A percentile compares a stretch with the other conserved stretches of the same genome.
Evolutionary conservation across 2,797 vertebrate species (phyloP).

Genomic region (Carcharodon carcharias): DNA sequence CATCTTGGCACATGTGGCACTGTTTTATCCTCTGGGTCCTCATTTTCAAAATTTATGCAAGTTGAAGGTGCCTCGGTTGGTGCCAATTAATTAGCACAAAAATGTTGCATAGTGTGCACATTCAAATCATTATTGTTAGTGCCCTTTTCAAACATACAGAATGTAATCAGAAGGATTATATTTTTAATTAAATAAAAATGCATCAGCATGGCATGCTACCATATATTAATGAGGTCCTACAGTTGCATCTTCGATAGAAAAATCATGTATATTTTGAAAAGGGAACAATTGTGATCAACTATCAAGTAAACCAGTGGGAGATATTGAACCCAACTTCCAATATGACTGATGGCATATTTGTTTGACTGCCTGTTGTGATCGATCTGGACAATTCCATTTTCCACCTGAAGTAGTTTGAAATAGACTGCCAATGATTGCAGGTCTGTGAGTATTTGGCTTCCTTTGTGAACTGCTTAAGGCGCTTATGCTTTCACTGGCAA

Average conservation of each 20-base stretch:
- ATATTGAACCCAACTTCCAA: slow-evolving; percentile 1
- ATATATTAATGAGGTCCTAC: slow-evolving; percentile 22
- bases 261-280: neutral
- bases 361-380: slow-evolving; percentile 19
- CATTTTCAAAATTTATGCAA: slow-evolving; percentile 35
- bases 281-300: neutral
- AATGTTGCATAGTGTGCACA: slow-evolving; percentile 35
- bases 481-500: neutral
- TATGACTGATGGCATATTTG: slow-evolving; percentile 12
- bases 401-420: slow-evolving; percentile 17
- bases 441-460: neutral
- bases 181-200: slow-evolving; percentile 36
- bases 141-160: slow-evolving; percentile 36
- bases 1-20: slow-evolving; percentile 34
- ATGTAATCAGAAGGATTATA: slow-evolving; percentile 34
- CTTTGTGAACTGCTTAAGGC: neutral
- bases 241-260: slow-evolving; percentile 10
- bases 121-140: slow-evolving; percentile 36
- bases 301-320: neutral
- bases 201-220: slow-evolving; percentile 33
- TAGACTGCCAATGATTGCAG: neutral
- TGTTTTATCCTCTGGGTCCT: slow-evolving; percentile 34
- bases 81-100: slow-evolving; percentile 36
- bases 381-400: slow-evolving; percentile 24
- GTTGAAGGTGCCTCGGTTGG: slow-evolving; percentile 27